Evolutionary conservation across 2,797 vertebrate genomes (phyloP).

Genomic region (Gymnodraco acuticeps): DNA sequence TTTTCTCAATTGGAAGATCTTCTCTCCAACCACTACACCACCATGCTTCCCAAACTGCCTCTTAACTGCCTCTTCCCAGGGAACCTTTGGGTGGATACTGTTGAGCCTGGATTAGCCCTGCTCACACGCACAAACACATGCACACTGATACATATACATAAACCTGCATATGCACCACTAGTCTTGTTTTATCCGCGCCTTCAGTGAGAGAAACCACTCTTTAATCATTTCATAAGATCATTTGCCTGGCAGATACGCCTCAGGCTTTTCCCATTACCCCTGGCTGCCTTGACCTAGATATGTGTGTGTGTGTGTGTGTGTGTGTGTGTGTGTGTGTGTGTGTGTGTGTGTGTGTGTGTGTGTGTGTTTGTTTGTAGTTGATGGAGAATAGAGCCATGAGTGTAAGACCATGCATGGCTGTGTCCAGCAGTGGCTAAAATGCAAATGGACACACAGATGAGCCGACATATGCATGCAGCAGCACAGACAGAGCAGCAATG

Average conservation of each 20-base stretch:
- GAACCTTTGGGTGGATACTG: slow-evolving; percentile 42
- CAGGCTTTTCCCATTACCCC: slow-evolving; percentile 84
- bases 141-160: slow-evolving; percentile 44
- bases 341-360: slow-evolving; percentile 33
- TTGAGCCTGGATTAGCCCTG: slow-evolving; percentile 50
- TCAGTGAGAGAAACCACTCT: slow-evolving; percentile 72
- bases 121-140: slow-evolving; percentile 41
- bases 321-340: slow-evolving; percentile 37
- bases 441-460: slow-evolving; percentile 29
- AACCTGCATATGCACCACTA: slow-evolving; percentile 62
- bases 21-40: slow-evolving; percentile 17
- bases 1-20: slow-evolving; percentile 26
- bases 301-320: slow-evolving; percentile 43
- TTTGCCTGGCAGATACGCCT: slow-evolving; percentile 85
- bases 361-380: slow-evolving; percentile 36
- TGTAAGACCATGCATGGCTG: slow-evolving; percentile 40
- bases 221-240: slow-evolving; percentile 84
- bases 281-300: slow-evolving; percentile 88
- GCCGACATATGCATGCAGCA: slow-evolving; percentile 11
- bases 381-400: slow-evolving; percentile 50
- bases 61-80: slow-evolving; percentile 28
- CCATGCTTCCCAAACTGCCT: not conserved
- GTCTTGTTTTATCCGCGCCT: slow-evolving; percentile 60
- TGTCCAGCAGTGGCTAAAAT: slow-evolving; percentile 54
- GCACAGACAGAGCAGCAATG: slow-evolving; percentile 8